Evolutionary conservation across 2,797 vertebrate species (phyloP).

Genomic region (Argyrosomus regius): DNA sequence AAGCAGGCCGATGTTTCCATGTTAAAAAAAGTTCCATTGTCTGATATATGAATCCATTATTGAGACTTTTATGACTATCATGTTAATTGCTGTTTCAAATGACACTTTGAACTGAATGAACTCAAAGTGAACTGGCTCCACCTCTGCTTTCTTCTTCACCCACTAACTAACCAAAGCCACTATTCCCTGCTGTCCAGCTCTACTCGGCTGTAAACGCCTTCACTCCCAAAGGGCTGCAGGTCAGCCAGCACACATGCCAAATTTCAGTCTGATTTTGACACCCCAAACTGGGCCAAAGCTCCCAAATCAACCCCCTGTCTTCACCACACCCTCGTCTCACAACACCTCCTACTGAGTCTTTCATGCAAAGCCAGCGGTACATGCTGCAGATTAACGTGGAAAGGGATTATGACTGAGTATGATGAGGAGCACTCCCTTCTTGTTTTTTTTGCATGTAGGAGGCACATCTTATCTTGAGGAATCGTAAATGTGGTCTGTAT

Average conservation of each 20-base stretch:
- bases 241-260: conserved; percentile 53
- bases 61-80: not conserved
- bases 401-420: conserved; percentile 7
- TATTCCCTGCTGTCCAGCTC: conserved; percentile 47
- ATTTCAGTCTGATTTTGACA: conserved; percentile 54
- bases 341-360: conserved; percentile 16
- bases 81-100: not conserved
- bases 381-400: conserved; percentile 23
- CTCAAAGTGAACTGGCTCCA: conserved; percentile 26
- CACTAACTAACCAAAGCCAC: conserved; percentile 26
- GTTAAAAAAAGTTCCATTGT: not conserved
- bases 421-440: conserved; percentile 14
- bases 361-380: conserved; percentile 15
- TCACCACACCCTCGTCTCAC: conserved; percentile 4
- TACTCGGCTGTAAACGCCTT: conserved; percentile 38
- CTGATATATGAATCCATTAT: conserved; percentile 11
- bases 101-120: conserved; percentile 48
- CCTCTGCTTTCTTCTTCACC: conserved; percentile 31
- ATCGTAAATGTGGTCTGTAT: conserved; percentile 59
- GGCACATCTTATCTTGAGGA: conserved; percentile 66
- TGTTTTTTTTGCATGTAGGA: conserved; percentile 17
- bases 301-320: conserved; percentile 50
- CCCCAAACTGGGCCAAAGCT: conserved; percentile 33
- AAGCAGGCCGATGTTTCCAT: not conserved
- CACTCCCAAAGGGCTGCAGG: conserved; percentile 46